These are phyloP conservation scores for Thaumatotibia leucotreta DNA, from an alignment of 1,140 invertebrate species.

Conservation along the genomic window DNA sequence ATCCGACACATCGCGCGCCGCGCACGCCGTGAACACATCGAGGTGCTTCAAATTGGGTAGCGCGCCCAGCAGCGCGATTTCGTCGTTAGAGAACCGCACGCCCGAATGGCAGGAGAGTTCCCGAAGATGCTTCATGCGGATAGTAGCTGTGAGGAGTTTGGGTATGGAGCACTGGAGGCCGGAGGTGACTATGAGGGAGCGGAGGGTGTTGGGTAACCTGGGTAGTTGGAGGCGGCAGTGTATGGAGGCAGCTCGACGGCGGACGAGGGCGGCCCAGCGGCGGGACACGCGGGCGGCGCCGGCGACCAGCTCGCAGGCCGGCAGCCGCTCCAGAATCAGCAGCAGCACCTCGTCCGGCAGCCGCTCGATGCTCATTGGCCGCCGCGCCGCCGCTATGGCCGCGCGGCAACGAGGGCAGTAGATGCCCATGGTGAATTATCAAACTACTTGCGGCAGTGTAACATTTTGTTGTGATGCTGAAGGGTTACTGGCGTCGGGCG, in stretches of 20 bases:
- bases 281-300: slow-evolving; percentile 23
- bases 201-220: neutral
- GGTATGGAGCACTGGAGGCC: neutral
- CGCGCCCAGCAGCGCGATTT: slow-evolving; percentile 11
- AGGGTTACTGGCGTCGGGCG: too few relatives aligned
- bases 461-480: too few relatives aligned
- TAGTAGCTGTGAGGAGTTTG: neutral
- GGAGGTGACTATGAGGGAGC: neutral
- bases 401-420: neutral
- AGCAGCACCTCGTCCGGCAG: slow-evolving; percentile 38
- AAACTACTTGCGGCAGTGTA: too few relatives aligned
- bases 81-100: neutral
- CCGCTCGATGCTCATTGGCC: slow-evolving; percentile 21
- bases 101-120: slow-evolving; percentile 16
- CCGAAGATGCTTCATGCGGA: neutral
- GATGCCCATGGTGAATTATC: neutral
- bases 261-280: slow-evolving; percentile 19
- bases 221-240: neutral
- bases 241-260: neutral
- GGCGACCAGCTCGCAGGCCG: slow-evolving; percentile 15
- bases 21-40: slow-evolving; percentile 28
- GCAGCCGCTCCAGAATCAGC: slow-evolving; percentile 32
- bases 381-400: neutral
- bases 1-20: neutral
- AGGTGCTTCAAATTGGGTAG: slow-evolving; percentile 28